phyloP scores from a whole-genome alignment of 2,888 invertebrate genomes.

The Serripes groenlandicus region DNA sequence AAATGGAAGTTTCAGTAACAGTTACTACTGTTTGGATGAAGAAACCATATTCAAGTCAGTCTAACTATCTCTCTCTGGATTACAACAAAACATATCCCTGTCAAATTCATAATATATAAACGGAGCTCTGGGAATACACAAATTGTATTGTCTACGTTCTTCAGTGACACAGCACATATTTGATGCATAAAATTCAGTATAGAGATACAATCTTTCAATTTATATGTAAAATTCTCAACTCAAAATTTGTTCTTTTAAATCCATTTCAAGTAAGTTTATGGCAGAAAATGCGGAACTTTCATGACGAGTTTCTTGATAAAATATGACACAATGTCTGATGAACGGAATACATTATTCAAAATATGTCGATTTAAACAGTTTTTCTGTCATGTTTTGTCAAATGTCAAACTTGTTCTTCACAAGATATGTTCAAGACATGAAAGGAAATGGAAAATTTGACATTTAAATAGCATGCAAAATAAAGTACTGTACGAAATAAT shows the following conservation, averaged over 20 bases:
- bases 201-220: slow-evolving; percentile 70
- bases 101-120: no score
- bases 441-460: slow-evolving; percentile 25
- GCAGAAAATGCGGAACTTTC: slow-evolving; percentile 22
- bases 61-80: no score
- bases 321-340: slow-evolving; percentile 25
- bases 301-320: slow-evolving; percentile 27
- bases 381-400: slow-evolving; percentile 24
- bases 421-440: slow-evolving; percentile 21
- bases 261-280: slow-evolving; percentile 28
- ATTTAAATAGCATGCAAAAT: slow-evolving; percentile 27
- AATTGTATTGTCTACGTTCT: background rate
- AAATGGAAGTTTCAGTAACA: no score
- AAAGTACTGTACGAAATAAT: slow-evolving; percentile 18
- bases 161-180: slow-evolving; percentile 2
- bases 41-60: no score
- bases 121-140: background rate
- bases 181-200: slow-evolving; percentile 59
- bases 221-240: slow-evolving; percentile 67
- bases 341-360: slow-evolving; percentile 27
- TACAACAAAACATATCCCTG: no score
- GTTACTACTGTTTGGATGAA: no score
- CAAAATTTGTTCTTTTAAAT: slow-evolving; percentile 17
- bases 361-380: slow-evolving; percentile 27
- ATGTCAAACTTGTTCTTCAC: slow-evolving; percentile 20